Conservation (phyloP, 2,113 vertebrate genomes). For the Psittacus erithacus region DNA sequence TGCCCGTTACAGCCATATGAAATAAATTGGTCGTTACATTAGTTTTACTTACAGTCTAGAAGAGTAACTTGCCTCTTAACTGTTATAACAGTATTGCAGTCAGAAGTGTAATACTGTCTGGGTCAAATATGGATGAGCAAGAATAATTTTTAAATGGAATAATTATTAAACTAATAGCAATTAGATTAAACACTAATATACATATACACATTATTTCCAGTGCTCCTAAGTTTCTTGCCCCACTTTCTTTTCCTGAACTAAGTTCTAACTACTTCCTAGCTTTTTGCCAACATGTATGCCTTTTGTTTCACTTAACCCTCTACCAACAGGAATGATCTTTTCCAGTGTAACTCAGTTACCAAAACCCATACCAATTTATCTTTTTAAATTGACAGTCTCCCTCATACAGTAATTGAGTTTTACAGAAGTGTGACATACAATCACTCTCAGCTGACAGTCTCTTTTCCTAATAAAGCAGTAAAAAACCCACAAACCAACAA, state of each 20-base stretch:
- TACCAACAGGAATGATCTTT: neutral
- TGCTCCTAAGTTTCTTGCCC: neutral
- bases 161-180: slow-evolving; percentile 22
- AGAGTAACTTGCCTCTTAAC: slow-evolving; percentile 6
- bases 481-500: fast-evolving
- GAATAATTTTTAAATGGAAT: slow-evolving; percentile 10
- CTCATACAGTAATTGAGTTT: neutral
- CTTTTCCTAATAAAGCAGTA: neutral
- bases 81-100: neutral
- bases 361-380: neutral
- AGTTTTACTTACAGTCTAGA: neutral
- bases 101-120: slow-evolving; percentile 15
- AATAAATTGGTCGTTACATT: neutral
- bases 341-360: neutral
- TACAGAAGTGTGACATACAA: neutral
- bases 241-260: neutral
- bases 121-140: neutral
- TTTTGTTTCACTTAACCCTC: neutral
- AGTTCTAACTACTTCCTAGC: neutral
- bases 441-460: neutral
- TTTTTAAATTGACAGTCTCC: neutral
- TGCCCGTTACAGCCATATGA: neutral
- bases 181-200: slow-evolving; percentile 9
- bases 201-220: neutral
- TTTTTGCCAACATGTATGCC: neutral